Conservation (phyloP, 2,797 vertebrate species). For the Chloroceryle amazona region DNA sequence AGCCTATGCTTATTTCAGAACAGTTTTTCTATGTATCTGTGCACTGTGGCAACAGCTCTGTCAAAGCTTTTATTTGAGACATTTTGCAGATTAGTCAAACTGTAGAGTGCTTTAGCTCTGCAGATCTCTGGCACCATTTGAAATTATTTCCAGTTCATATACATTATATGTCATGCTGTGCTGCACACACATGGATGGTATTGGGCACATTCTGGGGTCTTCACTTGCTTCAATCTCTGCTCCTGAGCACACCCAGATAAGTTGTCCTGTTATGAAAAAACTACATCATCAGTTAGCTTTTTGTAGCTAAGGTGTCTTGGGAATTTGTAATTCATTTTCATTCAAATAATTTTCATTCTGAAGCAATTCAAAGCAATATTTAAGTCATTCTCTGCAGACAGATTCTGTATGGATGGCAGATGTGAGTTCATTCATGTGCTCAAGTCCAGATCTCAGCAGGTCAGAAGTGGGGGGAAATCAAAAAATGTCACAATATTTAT, state of each 20-base stretch:
- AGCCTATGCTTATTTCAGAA: not conserved
- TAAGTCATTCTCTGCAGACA: not conserved
- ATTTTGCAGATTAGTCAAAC: slow-evolving; percentile 8
- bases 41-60: not conserved
- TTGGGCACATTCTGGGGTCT: not conserved
- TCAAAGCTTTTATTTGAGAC: not conserved
- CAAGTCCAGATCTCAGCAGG: slow-evolving; percentile 51
- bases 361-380: slow-evolving; percentile 5
- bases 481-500: slow-evolving; percentile 52
- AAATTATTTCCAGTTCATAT: slow-evolving; percentile 29
- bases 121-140: not conserved
- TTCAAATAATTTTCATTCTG: slow-evolving; percentile 11
- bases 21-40: not conserved
- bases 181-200: not conserved
- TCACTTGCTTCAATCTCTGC: not conserved
- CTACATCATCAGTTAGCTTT: not conserved
- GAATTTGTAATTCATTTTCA: slow-evolving; percentile 9
- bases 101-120: not conserved
- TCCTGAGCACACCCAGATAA: not conserved
- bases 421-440: slow-evolving; percentile 41
- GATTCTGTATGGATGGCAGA: slow-evolving; percentile 29
- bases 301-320: not conserved
- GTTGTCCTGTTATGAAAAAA: not conserved
- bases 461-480: slow-evolving; percentile 44
- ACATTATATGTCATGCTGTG: not conserved